A percentile compares a stretch with the other conserved stretches of the same genome.
Evolutionary conservation across 2,888 invertebrate species (phyloP).

Genomic region (Chalcis sispes): DNA sequence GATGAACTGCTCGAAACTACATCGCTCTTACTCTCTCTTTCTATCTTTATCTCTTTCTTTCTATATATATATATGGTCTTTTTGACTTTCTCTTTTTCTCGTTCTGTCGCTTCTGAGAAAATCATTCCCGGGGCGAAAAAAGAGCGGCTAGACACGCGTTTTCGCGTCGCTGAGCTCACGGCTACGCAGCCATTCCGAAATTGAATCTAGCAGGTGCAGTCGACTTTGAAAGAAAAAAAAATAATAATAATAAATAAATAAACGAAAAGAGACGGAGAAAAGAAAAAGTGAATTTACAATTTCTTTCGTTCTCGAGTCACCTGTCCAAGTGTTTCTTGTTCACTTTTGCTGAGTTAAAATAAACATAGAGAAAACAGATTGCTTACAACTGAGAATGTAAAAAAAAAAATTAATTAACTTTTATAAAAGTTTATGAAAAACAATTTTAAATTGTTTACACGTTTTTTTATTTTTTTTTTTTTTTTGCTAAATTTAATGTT

Average conservation of each 20-base stretch:
- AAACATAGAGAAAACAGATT: too few relatives aligned
- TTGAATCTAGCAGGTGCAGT: not conserved
- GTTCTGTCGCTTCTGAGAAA: conserved; percentile 4
- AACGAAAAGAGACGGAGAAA: not conserved
- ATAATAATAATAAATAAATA: not conserved
- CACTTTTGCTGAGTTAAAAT: too few relatives aligned
- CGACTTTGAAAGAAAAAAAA: not conserved
- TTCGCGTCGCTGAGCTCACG: conserved; percentile 24
- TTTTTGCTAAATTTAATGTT: too few relatives aligned
- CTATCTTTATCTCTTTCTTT: too few relatives aligned
- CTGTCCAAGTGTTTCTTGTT: conserved; percentile 14
- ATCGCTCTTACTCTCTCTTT: not conserved
- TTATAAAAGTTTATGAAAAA: too few relatives aligned
- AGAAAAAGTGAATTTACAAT: not conserved
- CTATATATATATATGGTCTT: too few relatives aligned
- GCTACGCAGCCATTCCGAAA: too few relatives aligned
- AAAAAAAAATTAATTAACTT: too few relatives aligned
- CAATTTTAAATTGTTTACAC: too few relatives aligned
- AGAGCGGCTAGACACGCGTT: not conserved
- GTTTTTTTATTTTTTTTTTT: too few relatives aligned
- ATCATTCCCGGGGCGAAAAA: not conserved
- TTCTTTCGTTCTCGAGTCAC: conserved; percentile 9
- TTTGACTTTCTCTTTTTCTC: too few relatives aligned
- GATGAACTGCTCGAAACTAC: conserved; percentile 37
- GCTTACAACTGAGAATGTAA: too few relatives aligned